Conservation (phyloP, 2,113 vertebrate genomes). For the Ramphastos sulfuratus region DNA sequence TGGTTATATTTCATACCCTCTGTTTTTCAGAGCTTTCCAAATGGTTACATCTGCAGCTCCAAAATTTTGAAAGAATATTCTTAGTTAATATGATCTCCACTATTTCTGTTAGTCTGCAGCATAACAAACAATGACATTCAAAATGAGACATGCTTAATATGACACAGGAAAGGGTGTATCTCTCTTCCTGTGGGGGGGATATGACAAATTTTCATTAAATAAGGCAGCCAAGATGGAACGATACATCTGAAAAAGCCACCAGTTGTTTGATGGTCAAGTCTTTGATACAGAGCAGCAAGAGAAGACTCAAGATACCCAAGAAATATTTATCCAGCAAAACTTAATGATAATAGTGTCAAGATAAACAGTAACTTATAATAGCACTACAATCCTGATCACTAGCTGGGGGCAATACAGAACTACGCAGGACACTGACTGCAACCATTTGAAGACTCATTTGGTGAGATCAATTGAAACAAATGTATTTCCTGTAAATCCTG, state of each 20-base stretch:
- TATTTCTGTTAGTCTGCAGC: background rate
- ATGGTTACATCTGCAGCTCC: background rate
- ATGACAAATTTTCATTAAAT: background rate
- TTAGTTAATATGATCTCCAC: background rate
- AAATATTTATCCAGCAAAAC: background rate
- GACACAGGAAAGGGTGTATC: background rate
- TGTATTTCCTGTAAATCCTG: background rate
- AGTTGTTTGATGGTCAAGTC: background rate
- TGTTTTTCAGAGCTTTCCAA: background rate
- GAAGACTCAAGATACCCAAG: background rate
- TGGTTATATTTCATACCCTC: background rate
- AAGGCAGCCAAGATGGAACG: background rate
- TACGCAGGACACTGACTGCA: background rate
- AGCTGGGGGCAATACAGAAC: background rate
- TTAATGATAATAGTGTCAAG: background rate
- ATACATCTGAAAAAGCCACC: background rate
- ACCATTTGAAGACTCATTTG: background rate
- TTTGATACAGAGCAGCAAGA: background rate
- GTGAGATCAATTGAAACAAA: background rate
- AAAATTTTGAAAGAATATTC: background rate
- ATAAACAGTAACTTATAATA: background rate
- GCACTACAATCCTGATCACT: background rate
- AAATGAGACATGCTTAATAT: background rate
- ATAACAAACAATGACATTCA: background rate
- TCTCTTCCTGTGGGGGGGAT: background rate